Evolutionary conservation across 2,797 vertebrate species (phyloP).

Genomic region (Microchirus variegatus): DNA sequence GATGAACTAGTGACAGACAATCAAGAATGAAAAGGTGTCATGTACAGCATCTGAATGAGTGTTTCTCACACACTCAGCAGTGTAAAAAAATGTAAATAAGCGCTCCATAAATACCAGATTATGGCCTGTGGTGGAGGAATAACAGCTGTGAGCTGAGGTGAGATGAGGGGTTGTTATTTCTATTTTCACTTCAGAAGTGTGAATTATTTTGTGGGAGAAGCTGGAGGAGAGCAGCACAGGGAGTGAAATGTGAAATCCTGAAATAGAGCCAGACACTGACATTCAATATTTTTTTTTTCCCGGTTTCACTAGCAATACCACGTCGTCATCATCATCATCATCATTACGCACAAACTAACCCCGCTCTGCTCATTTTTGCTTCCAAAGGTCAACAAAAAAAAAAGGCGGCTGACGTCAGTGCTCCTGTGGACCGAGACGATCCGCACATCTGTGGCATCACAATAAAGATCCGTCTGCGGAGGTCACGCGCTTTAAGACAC

Average conservation of each 20-base stretch:
- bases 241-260: conserved; percentile 2
- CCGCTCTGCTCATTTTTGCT: background rate
- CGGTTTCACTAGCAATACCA: background rate
- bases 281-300: conserved; percentile 2
- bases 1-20: background rate
- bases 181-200: conserved; percentile 19
- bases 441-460: conserved; percentile 37
- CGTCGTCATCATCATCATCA: too few relatives aligned
- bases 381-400: conserved; percentile 27
- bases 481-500: conserved; percentile 48
- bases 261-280: background rate
- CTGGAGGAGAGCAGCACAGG: background rate
- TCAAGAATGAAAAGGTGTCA: background rate
- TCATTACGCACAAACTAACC: background rate
- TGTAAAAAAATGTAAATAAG: conserved; percentile 3
- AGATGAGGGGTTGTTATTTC: conserved; percentile 13
- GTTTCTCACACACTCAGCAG: background rate
- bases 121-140: background rate
- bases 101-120: conserved; percentile 2
- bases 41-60: background rate
- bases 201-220: conserved; percentile 8
- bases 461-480: conserved; percentile 23
- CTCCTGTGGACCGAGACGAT: conserved; percentile 2
- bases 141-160: background rate
- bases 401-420: conserved; percentile 7